These are phyloP conservation scores for Aurelia aurita DNA, from an alignment of 30 jellyfish, hydroid and myxozoan genomes.

Conservation along the genomic window DNA sequence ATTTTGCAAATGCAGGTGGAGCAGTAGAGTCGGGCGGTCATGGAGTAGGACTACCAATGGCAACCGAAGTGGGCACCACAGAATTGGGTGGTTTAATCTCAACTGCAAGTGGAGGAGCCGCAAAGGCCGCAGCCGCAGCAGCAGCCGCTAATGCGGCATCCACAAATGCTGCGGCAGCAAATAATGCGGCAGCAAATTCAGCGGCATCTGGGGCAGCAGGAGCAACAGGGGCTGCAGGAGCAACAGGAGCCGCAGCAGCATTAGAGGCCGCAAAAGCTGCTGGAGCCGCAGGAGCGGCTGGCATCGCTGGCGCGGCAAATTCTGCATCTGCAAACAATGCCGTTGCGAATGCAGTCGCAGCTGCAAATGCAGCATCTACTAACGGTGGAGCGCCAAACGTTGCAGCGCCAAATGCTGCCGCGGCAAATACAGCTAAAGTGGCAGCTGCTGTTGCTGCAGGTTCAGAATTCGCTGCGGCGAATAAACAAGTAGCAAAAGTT, in stretches of 20 bases:
- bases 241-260: conserved; percentile 15
- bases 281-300: conserved; percentile 37
- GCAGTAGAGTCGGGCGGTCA: conserved; percentile 16
- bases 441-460: conserved; percentile 1
- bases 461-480: conserved; percentile 16
- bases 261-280: conserved; percentile 30
- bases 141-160: conserved; percentile 15
- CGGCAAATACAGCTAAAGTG: too few relatives aligned
- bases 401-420: background rate
- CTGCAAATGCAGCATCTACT: conserved; percentile 22
- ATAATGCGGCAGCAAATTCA: conserved; percentile 33
- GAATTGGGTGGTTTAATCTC: background rate
- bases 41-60: conserved; percentile 8
- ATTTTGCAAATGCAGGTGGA: conserved; percentile 17
- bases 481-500: background rate
- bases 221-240: conserved; percentile 31
- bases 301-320: conserved; percentile 7
- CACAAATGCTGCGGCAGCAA: conserved; percentile 40
- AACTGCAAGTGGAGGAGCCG: conserved; percentile 23
- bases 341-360: conserved; percentile 10
- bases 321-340: conserved; percentile 24
- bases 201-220: conserved; percentile 25
- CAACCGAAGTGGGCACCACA: background rate
- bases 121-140: conserved; percentile 22
- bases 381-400: background rate